A percentile compares a stretch with the other conserved stretches of the same genome.
phyloP scores from a whole-genome alignment of 2,888 invertebrate genomes.

The Epirrhoe alternata region DNA sequence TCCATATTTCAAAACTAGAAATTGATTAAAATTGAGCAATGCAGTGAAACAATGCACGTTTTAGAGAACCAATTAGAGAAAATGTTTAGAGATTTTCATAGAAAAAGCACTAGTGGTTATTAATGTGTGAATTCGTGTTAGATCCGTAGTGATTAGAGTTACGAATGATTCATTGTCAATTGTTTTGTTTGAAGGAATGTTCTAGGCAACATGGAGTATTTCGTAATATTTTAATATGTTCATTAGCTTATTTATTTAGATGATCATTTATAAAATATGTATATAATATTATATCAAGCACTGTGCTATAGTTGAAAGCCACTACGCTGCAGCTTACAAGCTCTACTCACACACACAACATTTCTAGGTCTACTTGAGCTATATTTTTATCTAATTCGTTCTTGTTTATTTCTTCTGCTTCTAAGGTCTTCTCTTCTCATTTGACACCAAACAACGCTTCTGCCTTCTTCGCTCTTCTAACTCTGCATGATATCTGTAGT shows the following conservation, averaged over 20 bases:
- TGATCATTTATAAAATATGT: constrained; percentile 43
- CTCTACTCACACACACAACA: constrained; percentile 55
- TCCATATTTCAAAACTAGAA: constrained; percentile 79
- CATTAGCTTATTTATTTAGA: constrained; percentile 50
- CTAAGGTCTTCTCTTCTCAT: constrained; percentile 21
- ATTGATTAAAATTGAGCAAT: constrained; percentile 55
- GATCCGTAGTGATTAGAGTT: constrained; percentile 61
- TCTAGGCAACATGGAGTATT: constrained; percentile 73
- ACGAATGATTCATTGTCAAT: constrained; percentile 46
- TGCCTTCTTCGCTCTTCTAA: constrained; percentile 50
- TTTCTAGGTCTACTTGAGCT: constrained; percentile 45
- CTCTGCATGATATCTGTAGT: constrained; percentile 25
- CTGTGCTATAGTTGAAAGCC: constrained; percentile 49
- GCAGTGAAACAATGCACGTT: constrained; percentile 75
- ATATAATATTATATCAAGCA: constrained; percentile 50
- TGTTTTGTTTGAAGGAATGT: constrained; percentile 72
- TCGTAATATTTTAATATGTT: constrained; percentile 54
- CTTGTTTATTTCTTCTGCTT: constrained; percentile 33
- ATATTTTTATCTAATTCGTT: constrained; percentile 30
- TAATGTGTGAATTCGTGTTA: constrained; percentile 72
- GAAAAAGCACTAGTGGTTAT: constrained; percentile 71
- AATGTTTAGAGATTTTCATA: constrained; percentile 65
- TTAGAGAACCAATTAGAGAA: constrained; percentile 65
- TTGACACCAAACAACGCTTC: constrained; percentile 48
- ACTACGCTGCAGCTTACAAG: constrained; percentile 55